Evolutionary conservation across 2,888 invertebrate species (phyloP).

Genomic region (Campoletis raptor): DNA sequence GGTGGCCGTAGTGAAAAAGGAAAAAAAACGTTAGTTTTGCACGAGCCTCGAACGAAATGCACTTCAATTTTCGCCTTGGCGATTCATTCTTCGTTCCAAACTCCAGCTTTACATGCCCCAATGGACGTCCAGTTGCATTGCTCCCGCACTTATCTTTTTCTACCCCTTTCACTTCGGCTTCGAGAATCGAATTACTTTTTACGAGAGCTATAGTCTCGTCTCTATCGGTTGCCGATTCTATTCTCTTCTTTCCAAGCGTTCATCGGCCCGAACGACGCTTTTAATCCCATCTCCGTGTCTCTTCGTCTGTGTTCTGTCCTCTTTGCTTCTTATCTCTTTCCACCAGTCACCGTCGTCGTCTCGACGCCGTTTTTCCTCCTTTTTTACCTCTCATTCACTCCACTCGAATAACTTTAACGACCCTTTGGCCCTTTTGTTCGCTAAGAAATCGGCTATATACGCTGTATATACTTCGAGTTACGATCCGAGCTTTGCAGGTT

Average conservation of each 20-base stretch:
- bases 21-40: slow-evolving; percentile 18
- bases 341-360: slow-evolving; percentile 30
- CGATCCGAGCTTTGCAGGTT: background rate
- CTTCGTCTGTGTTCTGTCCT: slow-evolving; percentile 29
- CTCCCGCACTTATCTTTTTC: slow-evolving; percentile 12
- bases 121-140: slow-evolving; percentile 40
- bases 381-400: slow-evolving; percentile 27
- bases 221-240: slow-evolving; percentile 55
- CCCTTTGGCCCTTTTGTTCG: slow-evolving; percentile 38
- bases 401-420: slow-evolving; percentile 65
- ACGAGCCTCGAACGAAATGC: slow-evolving; percentile 21
- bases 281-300: slow-evolving; percentile 49
- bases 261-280: slow-evolving; percentile 45
- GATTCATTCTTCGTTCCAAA: slow-evolving; percentile 45
- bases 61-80: slow-evolving; percentile 63
- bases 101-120: slow-evolving; percentile 42
- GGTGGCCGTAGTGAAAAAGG: slow-evolving; percentile 17
- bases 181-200: slow-evolving; percentile 70
- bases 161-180: slow-evolving; percentile 17
- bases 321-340: slow-evolving; percentile 43
- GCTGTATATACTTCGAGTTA: background rate
- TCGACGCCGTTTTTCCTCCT: slow-evolving; percentile 24
- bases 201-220: slow-evolving; percentile 51
- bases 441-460: background rate
- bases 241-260: slow-evolving; percentile 28